Evolutionary conservation across 2,113 vertebrate species (phyloP).

Genomic region (Anas platyrhynchos): DNA sequence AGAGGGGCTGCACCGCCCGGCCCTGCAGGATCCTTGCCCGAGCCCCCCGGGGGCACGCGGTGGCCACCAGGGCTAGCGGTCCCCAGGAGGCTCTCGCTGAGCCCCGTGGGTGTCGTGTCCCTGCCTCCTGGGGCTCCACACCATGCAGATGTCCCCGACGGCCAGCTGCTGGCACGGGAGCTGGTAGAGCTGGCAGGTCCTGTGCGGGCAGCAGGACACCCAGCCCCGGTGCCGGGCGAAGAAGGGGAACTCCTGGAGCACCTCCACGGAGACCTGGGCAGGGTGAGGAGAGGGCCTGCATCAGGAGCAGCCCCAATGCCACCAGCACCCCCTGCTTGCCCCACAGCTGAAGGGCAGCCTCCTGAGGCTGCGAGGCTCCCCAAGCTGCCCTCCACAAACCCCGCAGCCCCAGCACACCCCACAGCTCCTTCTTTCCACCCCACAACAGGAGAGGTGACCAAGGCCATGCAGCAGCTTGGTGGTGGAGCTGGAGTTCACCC

Average conservation of each 20-base stretch:
- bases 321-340: rapidly evolving
- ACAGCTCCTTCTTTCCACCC: neutral
- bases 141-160: rapidly evolving
- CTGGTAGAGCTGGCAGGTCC: neutral
- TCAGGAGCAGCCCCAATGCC: neutral
- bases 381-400: rapidly evolving
- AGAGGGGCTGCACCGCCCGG: neutral
- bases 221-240: rapidly evolving
- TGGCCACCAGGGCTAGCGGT: neutral
- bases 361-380: neutral
- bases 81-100: neutral
- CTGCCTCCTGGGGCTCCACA: rapidly evolving
- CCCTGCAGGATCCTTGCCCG: rapidly evolving
- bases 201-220: neutral
- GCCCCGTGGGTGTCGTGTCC: rapidly evolving
- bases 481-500: neutral
- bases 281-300: rapidly evolving
- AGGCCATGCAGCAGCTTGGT: neutral
- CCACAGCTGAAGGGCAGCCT: neutral
- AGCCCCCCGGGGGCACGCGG: neutral
- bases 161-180: neutral
- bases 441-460: neutral
- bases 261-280: neutral
- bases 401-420: rapidly evolving
- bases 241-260: neutral